These are phyloP conservation scores for Mycalesis mineus DNA, from an alignment of 2,888 invertebrate genomes.

Conservation along the genomic window DNA sequence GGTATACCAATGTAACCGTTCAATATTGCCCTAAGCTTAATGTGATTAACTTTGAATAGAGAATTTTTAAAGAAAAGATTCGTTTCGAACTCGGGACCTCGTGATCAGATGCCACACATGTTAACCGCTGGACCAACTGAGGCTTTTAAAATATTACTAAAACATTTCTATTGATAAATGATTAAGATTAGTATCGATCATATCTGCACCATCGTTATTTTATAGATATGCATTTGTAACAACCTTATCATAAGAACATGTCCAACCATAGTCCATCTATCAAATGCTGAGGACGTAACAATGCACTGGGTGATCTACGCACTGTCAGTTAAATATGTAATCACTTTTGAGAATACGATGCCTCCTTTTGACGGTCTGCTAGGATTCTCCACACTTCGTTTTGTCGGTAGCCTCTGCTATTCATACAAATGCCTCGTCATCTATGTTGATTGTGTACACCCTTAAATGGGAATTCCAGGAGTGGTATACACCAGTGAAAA, in stretches of 20 bases:
- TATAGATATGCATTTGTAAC: background rate
- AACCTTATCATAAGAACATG: slow-evolving; percentile 18
- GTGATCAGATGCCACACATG: too few species aligned
- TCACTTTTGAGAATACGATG: slow-evolving; percentile 62
- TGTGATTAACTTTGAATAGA: too few species aligned
- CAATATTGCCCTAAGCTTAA: too few species aligned
- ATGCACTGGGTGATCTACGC: slow-evolving; percentile 17
- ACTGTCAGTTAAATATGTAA: slow-evolving; percentile 45
- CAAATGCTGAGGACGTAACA: slow-evolving; percentile 19
- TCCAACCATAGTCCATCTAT: slow-evolving; percentile 20
- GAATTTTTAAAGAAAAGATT: too few species aligned
- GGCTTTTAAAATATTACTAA: too few species aligned
- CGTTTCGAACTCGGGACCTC: too few species aligned
- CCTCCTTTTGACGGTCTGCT: slow-evolving; percentile 53
- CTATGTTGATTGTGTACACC: slow-evolving; percentile 60
- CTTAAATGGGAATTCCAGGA: slow-evolving; percentile 61
- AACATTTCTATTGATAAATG: background rate
- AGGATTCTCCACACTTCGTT: slow-evolving; percentile 68
- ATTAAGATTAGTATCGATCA: background rate
- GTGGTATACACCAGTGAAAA: slow-evolving; percentile 50
- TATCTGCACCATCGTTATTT: slow-evolving; percentile 1
- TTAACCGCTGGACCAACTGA: too few species aligned
- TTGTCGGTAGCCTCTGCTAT: slow-evolving; percentile 61
- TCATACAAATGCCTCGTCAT: slow-evolving; percentile 63
- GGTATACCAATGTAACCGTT: too few species aligned